phyloP scores from a whole-genome alignment of 2,113 vertebrate species.

The Cyrtonyx montezumae region DNA sequence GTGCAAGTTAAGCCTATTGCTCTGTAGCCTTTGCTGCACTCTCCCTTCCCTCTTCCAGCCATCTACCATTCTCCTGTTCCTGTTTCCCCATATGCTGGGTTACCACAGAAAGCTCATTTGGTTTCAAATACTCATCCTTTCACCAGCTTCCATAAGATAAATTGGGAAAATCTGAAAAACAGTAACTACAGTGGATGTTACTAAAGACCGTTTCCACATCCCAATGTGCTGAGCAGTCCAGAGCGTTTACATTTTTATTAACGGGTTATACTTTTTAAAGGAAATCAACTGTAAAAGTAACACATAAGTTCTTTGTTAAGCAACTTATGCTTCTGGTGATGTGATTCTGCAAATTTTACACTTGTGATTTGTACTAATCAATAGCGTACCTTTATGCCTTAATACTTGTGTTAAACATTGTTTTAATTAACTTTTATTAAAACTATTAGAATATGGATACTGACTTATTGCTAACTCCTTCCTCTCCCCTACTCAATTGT shows the following conservation, averaged over 20 bases:
- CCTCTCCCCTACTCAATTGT: not conserved
- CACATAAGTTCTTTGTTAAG: not conserved
- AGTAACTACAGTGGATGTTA: not conserved
- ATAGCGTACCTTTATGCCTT: not conserved
- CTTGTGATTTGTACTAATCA: not conserved
- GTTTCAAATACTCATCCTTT: not conserved
- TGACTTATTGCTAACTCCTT: not conserved
- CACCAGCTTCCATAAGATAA: not conserved
- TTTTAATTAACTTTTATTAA: not conserved
- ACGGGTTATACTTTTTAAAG: not conserved
- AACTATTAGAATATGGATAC: not conserved
- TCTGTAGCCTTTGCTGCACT: slow-evolving; percentile 9
- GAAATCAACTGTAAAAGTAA: not conserved
- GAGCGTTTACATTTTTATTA: not conserved
- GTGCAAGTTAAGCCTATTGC: slow-evolving; percentile 57
- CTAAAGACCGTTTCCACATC: not conserved
- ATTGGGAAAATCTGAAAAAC: not conserved
- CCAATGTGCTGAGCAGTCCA: not conserved
- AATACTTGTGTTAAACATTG: not conserved
- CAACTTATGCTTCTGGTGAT: not conserved
- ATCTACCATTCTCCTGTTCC: not conserved
- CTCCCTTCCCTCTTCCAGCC: not conserved
- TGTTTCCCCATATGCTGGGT: not conserved
- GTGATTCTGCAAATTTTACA: not conserved
- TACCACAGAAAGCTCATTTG: not conserved